A percentile compares a stretch with the other conserved stretches of the same genome.
Conservation (phyloP, 2,113 vertebrate species). For the Murina feae region DNA sequence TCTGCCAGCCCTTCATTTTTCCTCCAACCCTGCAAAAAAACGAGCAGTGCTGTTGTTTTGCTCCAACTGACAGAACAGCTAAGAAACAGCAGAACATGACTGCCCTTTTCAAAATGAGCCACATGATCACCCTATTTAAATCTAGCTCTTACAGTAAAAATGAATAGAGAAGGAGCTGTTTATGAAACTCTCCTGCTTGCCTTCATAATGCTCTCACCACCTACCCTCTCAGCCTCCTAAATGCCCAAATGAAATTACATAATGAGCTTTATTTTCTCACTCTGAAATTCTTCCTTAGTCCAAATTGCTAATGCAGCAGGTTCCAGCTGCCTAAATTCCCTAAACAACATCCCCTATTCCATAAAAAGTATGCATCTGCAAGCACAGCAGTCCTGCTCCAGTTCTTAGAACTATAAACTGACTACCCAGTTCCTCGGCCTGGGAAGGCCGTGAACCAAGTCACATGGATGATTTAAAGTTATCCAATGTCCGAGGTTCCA, state of each 20-base stretch:
- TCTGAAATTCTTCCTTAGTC: conserved; percentile 52
- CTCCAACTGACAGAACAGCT: conserved; percentile 65
- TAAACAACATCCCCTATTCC: conserved; percentile 63
- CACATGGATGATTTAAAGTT: conserved; percentile 58
- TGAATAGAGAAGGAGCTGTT: conserved; percentile 55
- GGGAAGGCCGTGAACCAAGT: conserved; percentile 51
- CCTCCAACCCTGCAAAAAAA: conserved; percentile 53
- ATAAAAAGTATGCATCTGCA: conserved; percentile 59
- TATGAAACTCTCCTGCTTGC: conserved; percentile 29
- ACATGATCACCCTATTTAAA: conserved; percentile 42
- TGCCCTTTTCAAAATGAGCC: conserved; percentile 64
- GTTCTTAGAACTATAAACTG: conserved; percentile 77
- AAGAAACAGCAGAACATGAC: conserved; percentile 59
- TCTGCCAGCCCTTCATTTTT: conserved; percentile 55
- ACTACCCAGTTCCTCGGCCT: conserved; percentile 60
- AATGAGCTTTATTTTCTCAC: conserved; percentile 63
- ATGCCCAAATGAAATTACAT: conserved; percentile 19
- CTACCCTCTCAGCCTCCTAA: conserved; percentile 33
- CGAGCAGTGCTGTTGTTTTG: conserved; percentile 54
- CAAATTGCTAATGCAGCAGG: conserved; percentile 59
- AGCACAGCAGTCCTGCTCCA: conserved; percentile 69
- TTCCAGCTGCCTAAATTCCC: conserved; percentile 70
- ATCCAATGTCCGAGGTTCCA: not conserved
- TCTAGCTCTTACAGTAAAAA: conserved; percentile 50
- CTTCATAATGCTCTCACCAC: conserved; percentile 44